Conservation (phyloP, 2,888 invertebrate species). For the Cerceris ruficornis region DNA sequence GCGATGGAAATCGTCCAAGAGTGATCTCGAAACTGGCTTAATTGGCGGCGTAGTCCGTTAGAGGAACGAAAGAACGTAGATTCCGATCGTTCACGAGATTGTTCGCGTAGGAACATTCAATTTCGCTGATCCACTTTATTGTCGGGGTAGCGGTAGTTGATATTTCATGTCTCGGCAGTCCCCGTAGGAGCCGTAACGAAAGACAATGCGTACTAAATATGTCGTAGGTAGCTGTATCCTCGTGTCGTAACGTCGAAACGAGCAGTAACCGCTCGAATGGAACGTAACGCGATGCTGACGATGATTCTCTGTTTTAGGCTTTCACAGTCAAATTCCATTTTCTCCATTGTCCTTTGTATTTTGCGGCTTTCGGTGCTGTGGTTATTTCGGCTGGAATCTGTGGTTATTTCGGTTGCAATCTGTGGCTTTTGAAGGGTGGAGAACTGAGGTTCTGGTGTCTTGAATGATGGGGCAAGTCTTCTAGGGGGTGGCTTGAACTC, state of each 20-base stretch:
- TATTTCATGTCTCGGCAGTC: background rate
- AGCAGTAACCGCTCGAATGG: slow-evolving; percentile 16
- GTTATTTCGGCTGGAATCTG: too few species aligned
- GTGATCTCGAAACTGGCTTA: too few species aligned
- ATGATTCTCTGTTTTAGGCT: background rate
- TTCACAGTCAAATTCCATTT: background rate
- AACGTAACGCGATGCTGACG: slow-evolving; percentile 7
- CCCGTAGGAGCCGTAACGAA: slow-evolving; percentile 21
- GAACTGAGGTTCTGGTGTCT: too few species aligned
- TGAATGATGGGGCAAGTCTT: too few species aligned
- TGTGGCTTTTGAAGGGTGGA: too few species aligned
- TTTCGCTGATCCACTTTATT: background rate
- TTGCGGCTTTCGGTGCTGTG: too few species aligned
- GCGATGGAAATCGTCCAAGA: too few species aligned
- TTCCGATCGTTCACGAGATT: too few species aligned
- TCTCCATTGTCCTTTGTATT: background rate
- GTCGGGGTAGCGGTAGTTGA: background rate
- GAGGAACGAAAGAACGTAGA: too few species aligned
- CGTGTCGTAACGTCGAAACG: slow-evolving; percentile 30
- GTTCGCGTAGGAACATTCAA: background rate
- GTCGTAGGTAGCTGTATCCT: slow-evolving; percentile 37
- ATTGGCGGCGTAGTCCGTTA: too few species aligned
- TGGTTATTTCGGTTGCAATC: too few species aligned
- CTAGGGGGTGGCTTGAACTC: too few species aligned
- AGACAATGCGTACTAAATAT: slow-evolving; percentile 55